Evolutionary conservation across 2,113 vertebrate genomes (phyloP).

Genomic region (Axis porcinus): DNA sequence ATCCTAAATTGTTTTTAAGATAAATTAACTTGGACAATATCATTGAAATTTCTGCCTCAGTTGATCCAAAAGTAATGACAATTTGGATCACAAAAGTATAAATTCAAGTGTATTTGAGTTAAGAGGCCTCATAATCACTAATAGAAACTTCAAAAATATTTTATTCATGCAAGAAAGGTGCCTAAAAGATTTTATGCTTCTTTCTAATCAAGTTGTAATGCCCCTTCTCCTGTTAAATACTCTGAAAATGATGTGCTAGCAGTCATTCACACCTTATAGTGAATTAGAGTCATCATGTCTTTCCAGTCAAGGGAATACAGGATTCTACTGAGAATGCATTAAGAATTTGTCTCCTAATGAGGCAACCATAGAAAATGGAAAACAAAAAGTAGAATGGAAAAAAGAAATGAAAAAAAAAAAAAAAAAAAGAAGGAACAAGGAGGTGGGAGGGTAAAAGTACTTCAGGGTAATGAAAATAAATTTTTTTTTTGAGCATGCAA

Average conservation of each 20-base stretch:
- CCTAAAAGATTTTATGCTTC: neutral
- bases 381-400: neutral
- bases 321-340: neutral
- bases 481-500: neutral
- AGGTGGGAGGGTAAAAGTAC: neutral
- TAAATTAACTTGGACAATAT: neutral
- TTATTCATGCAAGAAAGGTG: neutral
- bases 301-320: neutral
- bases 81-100: neutral
- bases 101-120: neutral
- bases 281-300: neutral
- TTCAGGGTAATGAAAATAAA: neutral
- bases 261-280: neutral
- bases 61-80: neutral
- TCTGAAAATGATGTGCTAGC: neutral
- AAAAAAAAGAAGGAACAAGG: neutral
- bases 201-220: neutral
- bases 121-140: neutral
- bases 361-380: neutral
- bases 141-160: neutral
- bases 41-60: neutral
- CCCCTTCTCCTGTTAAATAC: neutral
- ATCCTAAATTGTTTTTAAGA: neutral
- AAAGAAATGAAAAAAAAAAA: neutral
- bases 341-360: neutral